Evolutionary conservation across 2,888 invertebrate genomes (phyloP).

Genomic region (Aphidius colemani): DNA sequence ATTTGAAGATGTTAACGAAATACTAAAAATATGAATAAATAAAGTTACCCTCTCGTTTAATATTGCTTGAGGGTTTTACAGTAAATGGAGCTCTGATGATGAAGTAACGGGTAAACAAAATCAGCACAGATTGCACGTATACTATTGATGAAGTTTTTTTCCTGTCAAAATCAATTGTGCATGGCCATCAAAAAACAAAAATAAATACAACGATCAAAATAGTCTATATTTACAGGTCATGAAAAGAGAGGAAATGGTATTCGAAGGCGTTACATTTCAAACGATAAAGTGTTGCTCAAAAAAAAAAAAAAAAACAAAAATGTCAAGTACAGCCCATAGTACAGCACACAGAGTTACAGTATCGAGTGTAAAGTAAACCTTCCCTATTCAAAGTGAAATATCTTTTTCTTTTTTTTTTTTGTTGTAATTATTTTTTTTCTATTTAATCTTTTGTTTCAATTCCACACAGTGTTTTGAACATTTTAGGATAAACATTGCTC

Average conservation of each 20-base stretch:
- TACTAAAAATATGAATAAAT: too few species aligned
- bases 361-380: slow-evolving; percentile 46
- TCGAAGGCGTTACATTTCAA: slow-evolving; percentile 19
- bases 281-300: too few species aligned
- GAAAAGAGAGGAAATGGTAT: slow-evolving; percentile 19
- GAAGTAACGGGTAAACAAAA: slow-evolving; percentile 51
- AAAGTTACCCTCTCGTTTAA: too few species aligned
- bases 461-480: neutral
- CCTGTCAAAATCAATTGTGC: too few species aligned
- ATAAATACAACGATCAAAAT: too few species aligned
- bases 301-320: too few species aligned
- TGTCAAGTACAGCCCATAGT: neutral
- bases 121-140: slow-evolving; percentile 10
- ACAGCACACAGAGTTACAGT: slow-evolving; percentile 40
- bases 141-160: slow-evolving; percentile 6
- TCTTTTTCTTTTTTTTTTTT: neutral
- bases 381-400: slow-evolving; percentile 40
- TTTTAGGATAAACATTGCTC: slow-evolving; percentile 4
- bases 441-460: neutral
- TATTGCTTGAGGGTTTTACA: too few species aligned
- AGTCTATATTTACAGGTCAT: neutral
- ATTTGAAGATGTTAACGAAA: too few species aligned
- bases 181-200: too few species aligned
- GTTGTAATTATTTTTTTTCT: slow-evolving; percentile 3
- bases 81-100: slow-evolving; percentile 37